Evolutionary conservation across 2,797 vertebrate genomes (phyloP).

Genomic region (Rhynchotus rufescens): DNA sequence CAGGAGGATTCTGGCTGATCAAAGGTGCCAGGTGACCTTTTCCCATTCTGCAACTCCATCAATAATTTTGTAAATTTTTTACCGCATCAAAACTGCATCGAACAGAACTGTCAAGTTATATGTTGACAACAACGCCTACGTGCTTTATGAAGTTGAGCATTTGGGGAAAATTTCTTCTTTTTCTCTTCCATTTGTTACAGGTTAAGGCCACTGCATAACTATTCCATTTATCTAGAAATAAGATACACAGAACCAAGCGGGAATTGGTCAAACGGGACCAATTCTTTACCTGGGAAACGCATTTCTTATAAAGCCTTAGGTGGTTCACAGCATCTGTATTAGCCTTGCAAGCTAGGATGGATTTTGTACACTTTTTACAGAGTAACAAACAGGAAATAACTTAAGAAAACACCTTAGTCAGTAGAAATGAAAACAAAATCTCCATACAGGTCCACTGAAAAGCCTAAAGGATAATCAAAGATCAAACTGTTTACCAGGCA

Average conservation of each 20-base stretch:
- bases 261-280: neutral
- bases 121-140: neutral
- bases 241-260: neutral
- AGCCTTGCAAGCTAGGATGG: neutral
- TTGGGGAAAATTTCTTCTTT: neutral
- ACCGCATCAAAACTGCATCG: neutral
- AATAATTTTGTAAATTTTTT: constrained; percentile 9
- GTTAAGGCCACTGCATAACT: neutral
- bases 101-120: neutral
- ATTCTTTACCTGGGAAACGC: neutral
- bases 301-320: constrained; percentile 1
- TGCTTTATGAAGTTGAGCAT: neutral
- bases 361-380: neutral
- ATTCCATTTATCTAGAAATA: neutral
- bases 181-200: neutral
- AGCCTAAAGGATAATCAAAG: constrained; percentile 11
- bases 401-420: neutral
- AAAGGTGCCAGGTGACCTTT: neutral
- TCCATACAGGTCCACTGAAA: neutral
- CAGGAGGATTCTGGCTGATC: neutral
- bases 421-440: constrained; percentile 4
- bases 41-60: neutral
- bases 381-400: constrained; percentile 11
- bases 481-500: constrained; percentile 23
- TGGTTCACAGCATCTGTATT: neutral